Conservation (phyloP, 2,113 vertebrate genomes). For the Lasiurus borealis region DNA sequence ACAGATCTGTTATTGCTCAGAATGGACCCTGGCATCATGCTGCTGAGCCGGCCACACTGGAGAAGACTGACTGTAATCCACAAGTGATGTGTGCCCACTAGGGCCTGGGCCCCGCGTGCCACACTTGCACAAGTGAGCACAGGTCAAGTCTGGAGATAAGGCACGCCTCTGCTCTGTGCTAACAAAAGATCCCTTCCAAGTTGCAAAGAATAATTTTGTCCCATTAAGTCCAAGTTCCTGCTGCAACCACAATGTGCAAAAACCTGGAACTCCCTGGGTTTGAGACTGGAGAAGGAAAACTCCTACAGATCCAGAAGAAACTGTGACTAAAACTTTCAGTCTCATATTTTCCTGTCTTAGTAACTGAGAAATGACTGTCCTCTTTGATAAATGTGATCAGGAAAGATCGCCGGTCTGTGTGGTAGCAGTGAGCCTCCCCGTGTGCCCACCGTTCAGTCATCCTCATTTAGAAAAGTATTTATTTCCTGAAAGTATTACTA, state of each 20-base stretch:
- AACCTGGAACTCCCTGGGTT: not conserved
- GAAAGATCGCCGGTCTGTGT: not conserved
- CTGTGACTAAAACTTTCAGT: not conserved
- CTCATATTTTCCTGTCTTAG: rapidly evolving
- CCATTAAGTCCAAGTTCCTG: not conserved
- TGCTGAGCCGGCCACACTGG: not conserved
- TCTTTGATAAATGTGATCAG: rapidly evolving
- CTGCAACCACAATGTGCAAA: not conserved
- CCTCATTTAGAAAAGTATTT: not conserved
- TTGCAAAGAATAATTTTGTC: not conserved
- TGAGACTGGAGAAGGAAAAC: too few species aligned
- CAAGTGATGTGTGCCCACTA: not conserved
- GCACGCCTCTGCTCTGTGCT: not conserved
- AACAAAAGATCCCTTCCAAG: not conserved
- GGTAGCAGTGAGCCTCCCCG: not conserved
- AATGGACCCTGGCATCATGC: rapidly evolving
- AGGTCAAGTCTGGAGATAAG: not conserved
- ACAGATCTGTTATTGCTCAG: constrained; percentile 77
- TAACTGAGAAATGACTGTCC: rapidly evolving
- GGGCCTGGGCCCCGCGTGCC: rapidly evolving
- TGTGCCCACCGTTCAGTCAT: not conserved
- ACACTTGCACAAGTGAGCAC: not conserved
- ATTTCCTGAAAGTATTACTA: not conserved
- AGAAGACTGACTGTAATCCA: too few species aligned
- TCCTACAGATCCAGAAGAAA: not conserved